A percentile compares a stretch with the other conserved stretches of the same genome.
These are phyloP conservation scores for Anser brachyrhynchus DNA, from an alignment of 2,113 vertebrate species.

Conservation along the genomic window DNA sequence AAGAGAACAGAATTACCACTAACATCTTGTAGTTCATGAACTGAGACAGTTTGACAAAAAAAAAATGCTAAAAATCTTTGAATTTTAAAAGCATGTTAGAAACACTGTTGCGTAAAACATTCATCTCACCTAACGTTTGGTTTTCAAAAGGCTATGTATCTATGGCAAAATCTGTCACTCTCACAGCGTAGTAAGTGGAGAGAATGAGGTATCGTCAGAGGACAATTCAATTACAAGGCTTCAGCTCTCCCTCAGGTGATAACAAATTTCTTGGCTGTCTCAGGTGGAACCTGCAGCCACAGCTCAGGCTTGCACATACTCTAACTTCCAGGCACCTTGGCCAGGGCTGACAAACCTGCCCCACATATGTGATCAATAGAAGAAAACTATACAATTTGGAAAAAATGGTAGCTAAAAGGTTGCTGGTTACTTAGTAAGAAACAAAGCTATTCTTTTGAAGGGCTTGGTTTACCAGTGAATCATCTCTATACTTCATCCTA, in stretches of 20 bases:
- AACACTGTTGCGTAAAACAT: background rate
- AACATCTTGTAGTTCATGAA: background rate
- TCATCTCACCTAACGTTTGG: background rate
- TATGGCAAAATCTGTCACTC: background rate
- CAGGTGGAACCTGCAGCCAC: accelerated
- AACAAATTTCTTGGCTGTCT: background rate
- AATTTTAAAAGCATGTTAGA: background rate
- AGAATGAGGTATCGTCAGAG: background rate
- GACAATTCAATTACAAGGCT: background rate
- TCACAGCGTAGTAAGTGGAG: background rate
- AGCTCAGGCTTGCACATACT: background rate
- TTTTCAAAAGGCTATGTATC: background rate
- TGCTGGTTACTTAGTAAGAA: background rate
- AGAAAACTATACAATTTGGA: background rate
- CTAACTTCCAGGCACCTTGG: background rate
- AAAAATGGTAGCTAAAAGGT: background rate
- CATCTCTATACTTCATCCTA: background rate
- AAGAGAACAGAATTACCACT: background rate
- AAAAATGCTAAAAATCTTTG: background rate
- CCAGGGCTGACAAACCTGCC: background rate
- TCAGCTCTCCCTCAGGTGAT: background rate
- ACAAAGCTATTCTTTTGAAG: background rate
- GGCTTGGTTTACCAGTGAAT: background rate
- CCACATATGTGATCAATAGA: background rate
- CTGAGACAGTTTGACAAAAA: background rate